Percentiles rank a stretch among this genome's conserved stretches.
Conservation (phyloP, 2,888 invertebrate species). For the Ferdinandea cuprea region DNA sequence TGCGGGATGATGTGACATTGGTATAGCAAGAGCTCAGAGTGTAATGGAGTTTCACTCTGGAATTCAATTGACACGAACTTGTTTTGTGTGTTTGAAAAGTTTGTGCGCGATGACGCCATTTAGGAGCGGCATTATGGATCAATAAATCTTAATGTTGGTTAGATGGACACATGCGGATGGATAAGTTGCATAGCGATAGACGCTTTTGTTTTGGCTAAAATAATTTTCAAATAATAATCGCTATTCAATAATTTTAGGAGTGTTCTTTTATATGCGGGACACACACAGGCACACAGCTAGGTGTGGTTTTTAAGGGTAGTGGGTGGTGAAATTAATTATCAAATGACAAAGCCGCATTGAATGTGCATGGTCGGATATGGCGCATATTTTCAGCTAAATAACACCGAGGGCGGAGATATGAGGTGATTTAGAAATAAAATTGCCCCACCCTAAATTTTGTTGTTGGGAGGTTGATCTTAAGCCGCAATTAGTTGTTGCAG, state of each 20-base stretch:
- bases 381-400: too few relatives aligned
- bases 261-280: too few relatives aligned
- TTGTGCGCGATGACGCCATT: constrained; percentile 69
- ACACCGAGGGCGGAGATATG: too few relatives aligned
- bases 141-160: constrained; percentile 55
- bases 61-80: constrained; percentile 71
- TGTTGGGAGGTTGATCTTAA: too few relatives aligned
- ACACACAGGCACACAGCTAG: background rate
- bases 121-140: constrained; percentile 73
- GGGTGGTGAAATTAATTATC: background rate
- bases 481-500: too few relatives aligned
- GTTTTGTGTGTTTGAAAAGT: constrained; percentile 42
- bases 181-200: background rate
- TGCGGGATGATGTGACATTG: constrained; percentile 1
- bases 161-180: background rate
- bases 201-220: background rate
- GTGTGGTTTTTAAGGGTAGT: background rate
- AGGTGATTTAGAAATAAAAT: too few relatives aligned
- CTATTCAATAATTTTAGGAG: constrained; percentile 38
- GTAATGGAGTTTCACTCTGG: constrained; percentile 62
- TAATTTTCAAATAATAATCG: constrained; percentile 11
- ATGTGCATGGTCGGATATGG: too few relatives aligned
- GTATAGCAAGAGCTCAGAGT: constrained; percentile 8
- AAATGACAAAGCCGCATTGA: background rate
- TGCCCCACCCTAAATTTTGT: too few relatives aligned